These are phyloP conservation scores for Apteryx mantelli DNA, from an alignment of 2,113 vertebrate genomes.

Conservation along the genomic window DNA sequence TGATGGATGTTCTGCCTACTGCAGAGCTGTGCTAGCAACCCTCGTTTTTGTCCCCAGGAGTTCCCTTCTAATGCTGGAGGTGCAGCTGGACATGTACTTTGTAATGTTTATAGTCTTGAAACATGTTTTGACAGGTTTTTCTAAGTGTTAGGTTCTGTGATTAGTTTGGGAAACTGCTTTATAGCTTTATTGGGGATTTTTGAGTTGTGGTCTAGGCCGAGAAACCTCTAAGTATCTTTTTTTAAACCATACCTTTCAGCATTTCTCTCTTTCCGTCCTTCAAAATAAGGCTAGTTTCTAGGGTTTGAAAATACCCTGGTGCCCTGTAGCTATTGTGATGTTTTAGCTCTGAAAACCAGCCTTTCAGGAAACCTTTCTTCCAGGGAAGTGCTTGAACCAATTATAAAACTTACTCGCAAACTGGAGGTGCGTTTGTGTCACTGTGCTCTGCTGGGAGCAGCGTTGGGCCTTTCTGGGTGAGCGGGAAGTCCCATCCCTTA, in stretches of 20 bases:
- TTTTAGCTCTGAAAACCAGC: not conserved
- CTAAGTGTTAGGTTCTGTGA: not conserved
- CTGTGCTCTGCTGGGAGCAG: too few relatives aligned
- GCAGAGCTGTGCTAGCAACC: not conserved
- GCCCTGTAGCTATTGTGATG: not conserved
- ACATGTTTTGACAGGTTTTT: fast-evolving
- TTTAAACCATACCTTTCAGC: not conserved
- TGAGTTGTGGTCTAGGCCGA: not conserved
- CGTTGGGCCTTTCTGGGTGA: too few relatives aligned
- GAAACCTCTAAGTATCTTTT: not conserved
- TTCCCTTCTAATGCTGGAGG: not conserved
- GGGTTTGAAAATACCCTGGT: not conserved
- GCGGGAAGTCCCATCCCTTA: too few relatives aligned
- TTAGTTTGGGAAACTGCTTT: not conserved
- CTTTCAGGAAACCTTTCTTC: not conserved
- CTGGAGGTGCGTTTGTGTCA: not conserved
- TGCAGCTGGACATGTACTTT: not conserved
- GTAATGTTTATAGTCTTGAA: fast-evolving
- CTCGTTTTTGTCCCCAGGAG: not conserved
- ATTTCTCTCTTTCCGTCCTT: not conserved
- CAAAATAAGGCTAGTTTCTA: not conserved
- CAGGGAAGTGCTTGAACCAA: not conserved
- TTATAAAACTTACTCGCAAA: not conserved
- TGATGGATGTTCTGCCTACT: not conserved
- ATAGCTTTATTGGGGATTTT: not conserved